Base-by-base conservation (phyloP, 2,797 vertebrate genomes). In the Echiichthys vipera region DNA sequence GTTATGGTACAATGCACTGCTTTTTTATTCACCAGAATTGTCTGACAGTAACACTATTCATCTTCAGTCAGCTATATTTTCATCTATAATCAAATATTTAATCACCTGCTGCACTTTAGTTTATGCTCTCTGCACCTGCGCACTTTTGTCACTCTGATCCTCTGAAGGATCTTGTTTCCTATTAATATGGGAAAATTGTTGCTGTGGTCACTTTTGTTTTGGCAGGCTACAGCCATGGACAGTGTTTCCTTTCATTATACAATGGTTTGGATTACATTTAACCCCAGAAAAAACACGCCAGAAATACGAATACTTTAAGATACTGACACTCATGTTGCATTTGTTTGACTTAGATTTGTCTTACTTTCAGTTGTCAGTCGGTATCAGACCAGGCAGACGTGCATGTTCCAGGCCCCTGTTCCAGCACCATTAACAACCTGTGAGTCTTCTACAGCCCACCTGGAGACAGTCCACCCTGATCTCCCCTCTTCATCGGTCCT, bases 321-420 rank as follows among this genome's bases (percentile, higher is more conserved):
- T 11, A n/a, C 6, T 51, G 27, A 63, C 17, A 17, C 39, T 72
- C 2, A 6, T 5, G 3, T 3, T 53, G 32, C 55, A 39, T 37
- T 30, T 18, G 27, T 49, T 63, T 71, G 20, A 73, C 30, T 32
- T 62, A 2, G 7, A 8, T 72, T 61, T 65, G 14, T 72, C 40
- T 55, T 78, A 0, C 34, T 81, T 80, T 29, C 56, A 89, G 91
- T 93, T 92, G 88, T 87, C 47, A 86, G 49, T 58, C 92, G 84
- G 70, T 72, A 92, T 76, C 92, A 93, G 88, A 53, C 71, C 53
- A 93, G 95, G 15, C 95, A 95, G 82, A 91, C 90, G 0, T 90
- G 84, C 40, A 67, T 88, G 72, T 88, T 95, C 72, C 94, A 95
- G 72, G 45, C 61, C 0, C 55, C 89, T 64, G 74, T 72, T n/a